phyloP scores from a whole-genome alignment of 2,888 invertebrate species.

The Ichneumon xanthorius region DNA sequence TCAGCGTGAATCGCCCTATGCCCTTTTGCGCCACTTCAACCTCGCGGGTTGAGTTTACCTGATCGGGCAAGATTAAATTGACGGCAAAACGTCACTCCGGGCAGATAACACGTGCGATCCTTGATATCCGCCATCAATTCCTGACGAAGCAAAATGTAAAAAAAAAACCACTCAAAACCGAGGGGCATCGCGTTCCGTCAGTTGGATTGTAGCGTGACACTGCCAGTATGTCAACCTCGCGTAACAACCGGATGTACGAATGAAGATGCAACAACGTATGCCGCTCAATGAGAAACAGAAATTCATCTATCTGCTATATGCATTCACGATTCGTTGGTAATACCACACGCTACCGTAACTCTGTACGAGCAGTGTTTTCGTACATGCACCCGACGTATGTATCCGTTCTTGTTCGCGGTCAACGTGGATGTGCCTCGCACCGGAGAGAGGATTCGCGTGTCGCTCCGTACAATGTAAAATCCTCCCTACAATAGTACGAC shows the following conservation, averaged over 20 bases:
- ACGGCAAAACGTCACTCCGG: background rate
- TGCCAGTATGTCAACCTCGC: constrained; percentile 50
- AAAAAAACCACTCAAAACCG: background rate
- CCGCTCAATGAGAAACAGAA: constrained; percentile 49
- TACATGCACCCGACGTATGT: background rate
- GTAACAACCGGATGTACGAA: constrained; percentile 65
- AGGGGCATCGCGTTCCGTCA: constrained; percentile 28
- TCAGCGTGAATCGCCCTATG: no score
- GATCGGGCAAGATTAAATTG: background rate
- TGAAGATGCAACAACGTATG: constrained; percentile 59
- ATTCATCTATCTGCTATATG: constrained; percentile 4
- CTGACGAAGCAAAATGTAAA: background rate
- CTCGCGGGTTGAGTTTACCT: background rate
- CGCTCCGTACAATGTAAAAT: constrained; percentile 67
- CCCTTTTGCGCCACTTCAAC: background rate
- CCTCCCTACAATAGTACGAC: constrained; percentile 76
- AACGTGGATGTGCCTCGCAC: constrained; percentile 37
- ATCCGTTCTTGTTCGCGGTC: constrained; percentile 25
- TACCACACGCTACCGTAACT: constrained; percentile 30
- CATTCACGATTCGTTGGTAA: constrained; percentile 1
- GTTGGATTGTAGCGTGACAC: constrained; percentile 63
- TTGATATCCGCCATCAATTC: background rate
- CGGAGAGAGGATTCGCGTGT: constrained; percentile 49
- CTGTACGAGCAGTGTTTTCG: background rate
- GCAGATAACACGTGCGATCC: background rate